phyloP scores from a whole-genome alignment of 1,140 invertebrate genomes.

The Heliconius congener region DNA sequence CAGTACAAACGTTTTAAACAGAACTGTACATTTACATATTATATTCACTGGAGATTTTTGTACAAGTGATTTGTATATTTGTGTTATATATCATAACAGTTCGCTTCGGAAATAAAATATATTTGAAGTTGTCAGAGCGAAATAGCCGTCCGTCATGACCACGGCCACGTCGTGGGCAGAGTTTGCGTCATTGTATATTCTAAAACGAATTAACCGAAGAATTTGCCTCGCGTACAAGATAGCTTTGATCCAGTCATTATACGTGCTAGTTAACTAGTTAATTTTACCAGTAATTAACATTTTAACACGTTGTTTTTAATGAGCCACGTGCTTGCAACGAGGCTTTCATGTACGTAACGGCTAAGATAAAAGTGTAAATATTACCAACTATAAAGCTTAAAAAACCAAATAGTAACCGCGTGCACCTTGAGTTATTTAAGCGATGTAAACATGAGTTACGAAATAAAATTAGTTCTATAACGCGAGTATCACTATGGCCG shows the following conservation, averaged over 20 bases:
- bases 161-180: slow-evolving; percentile 20
- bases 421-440: slow-evolving; percentile 69
- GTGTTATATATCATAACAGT: slow-evolving; percentile 14
- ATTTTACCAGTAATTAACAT: neutral
- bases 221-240: slow-evolving; percentile 25
- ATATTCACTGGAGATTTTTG: neutral
- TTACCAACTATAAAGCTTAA: neutral
- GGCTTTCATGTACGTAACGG: neutral
- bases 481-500: slow-evolving; percentile 50
- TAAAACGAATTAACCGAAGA: slow-evolving; percentile 20
- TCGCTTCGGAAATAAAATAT: neutral
- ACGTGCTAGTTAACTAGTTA: neutral
- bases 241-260: slow-evolving; percentile 23
- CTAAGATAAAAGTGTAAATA: neutral
- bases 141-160: slow-evolving; percentile 20
- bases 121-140: slow-evolving; percentile 27
- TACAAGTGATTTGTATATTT: slow-evolving; percentile 5
- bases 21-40: neutral
- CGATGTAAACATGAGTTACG: slow-evolving; percentile 72
- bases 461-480: slow-evolving; percentile 72
- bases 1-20: neutral
- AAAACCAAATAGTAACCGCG: slow-evolving; percentile 23
- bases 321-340: neutral
- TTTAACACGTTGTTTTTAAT: neutral
- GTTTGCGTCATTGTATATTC: slow-evolving; percentile 35